Evolutionary conservation across 2,113 vertebrate genomes (phyloP), one percentile per base, ranked within the genome.

Genomic region (Chascanopsetta lugubris): DNA sequence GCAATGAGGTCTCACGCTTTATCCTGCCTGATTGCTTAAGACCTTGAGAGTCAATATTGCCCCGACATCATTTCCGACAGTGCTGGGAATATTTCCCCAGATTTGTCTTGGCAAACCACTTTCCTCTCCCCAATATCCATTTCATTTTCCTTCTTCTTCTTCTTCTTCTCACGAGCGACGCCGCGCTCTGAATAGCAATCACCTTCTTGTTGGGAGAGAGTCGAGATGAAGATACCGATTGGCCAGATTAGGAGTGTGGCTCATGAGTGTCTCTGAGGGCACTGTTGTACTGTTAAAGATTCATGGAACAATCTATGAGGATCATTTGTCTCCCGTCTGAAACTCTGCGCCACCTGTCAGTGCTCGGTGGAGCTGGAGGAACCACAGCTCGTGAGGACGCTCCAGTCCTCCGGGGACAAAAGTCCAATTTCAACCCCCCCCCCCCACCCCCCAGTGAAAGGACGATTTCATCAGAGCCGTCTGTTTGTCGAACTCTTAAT

Each of bases 1-100:
- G 8, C 49, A 77, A 87, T 79, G 71, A 83, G 45, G 54, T 20
- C 60, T 76, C 13, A 2, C 32, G 54, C 25, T 71, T 67, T 20
- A 68, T 69, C 68, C 61, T 8, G 11, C 11, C 22, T 47, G 80
- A 74, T 68, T 71, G 56, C 51, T 48, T 45, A 8, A 77, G 69
- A 71, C 76, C 74, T 77, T 81, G 57, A 79, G 51, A 57, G 60
- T 32, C 73, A 67, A 20, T 36, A 34, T 36, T 75, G 61, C 63
- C 61, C 54, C 46, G 27, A 50, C 15, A 34, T 72, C 29, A 62
- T 69, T 10, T 67, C 36, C 15, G 50, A 67, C 43, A 54, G 65
- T 61, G 38, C 38, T 53, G 34, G 20, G 38, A 47, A 17, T 21
- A 40, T 32, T 67, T 36, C 54, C 42, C 47, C 1, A 29, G 40